Evolutionary conservation across 2,888 invertebrate species (phyloP), one percentile per base, ranked within the genome.

Genomic region (Syritta pipiens): DNA sequence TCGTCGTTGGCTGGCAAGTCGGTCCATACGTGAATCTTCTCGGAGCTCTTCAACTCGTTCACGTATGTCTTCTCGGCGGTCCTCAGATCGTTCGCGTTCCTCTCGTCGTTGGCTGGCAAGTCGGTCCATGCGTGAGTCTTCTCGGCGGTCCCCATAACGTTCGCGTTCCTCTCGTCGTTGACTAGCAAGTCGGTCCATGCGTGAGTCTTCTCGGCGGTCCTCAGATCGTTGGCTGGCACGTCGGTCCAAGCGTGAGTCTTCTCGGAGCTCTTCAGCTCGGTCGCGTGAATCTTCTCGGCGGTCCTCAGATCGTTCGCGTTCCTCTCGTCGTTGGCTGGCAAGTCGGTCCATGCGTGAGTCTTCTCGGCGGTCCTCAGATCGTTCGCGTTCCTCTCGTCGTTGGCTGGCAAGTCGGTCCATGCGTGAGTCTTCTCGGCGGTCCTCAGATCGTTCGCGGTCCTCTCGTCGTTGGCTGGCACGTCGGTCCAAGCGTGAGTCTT

Each of bases 161-260:
- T 5, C 20, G 12, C 4, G 12, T 1, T 35, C 14, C 1, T n/a
- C 24, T 17, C 7, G 55, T 17, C 7, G 55, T n/a, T n/a, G n/a
- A n/a, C n/a, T n/a, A n/a, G n/a, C n/a, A n/a, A n/a, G n/a, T n/a
- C n/a, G n/a, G n/a, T n/a, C n/a, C n/a, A n/a, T n/a, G n/a, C n/a
- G n/a, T n/a, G n/a, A n/a, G 1, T 42, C 42, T 5, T 19, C 6
- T 26, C 57, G 69, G 1, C 9, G 9, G 6, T 17, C 7, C n/a
- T 49, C 44, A 1, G 12, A 22, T 24, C 51, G 26, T 17, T 71
- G n/a, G n/a, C n/a, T n/a, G n/a, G n/a, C n/a, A n/a, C n/a, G n/a
- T n/a, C n/a, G n/a, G n/a, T n/a, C n/a, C n/a, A n/a, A 40, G 12
- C 60, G 42, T 19, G 22, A 10, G 5, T 44, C 22, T 14, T 35